Conservation (phyloP, 2,797 vertebrate species). For the Hafferia zeledoni region DNA sequence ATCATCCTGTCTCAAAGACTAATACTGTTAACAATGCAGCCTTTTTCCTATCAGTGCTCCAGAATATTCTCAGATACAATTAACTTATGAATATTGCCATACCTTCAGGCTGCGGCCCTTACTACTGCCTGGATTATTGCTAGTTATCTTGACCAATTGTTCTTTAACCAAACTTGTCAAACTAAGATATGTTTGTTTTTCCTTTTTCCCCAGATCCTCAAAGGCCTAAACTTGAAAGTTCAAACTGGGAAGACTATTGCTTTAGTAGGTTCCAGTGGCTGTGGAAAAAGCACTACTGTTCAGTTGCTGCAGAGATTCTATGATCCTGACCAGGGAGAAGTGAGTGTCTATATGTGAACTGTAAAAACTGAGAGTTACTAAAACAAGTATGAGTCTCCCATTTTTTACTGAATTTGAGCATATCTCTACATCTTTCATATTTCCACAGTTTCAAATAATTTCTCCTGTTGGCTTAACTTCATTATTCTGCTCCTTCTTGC, state of each 20-base stretch:
- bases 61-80: background rate
- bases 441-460: background rate
- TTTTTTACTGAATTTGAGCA: background rate
- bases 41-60: background rate
- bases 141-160: background rate
- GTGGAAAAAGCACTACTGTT: constrained; percentile 83
- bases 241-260: constrained; percentile 82
- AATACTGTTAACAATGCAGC: background rate
- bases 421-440: background rate
- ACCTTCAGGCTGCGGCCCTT: fast-evolving
- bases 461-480: background rate
- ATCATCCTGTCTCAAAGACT: background rate
- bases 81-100: background rate
- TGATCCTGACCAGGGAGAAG: constrained; percentile 79
- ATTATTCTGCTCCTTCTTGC: background rate
- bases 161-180: background rate
- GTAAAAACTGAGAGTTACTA: background rate
- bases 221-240: constrained; percentile 80
- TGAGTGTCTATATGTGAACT: constrained; percentile 46
- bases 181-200: background rate
- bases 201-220: constrained; percentile 71
- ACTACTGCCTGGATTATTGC: background rate
- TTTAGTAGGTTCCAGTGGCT: constrained; percentile 83
- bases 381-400: background rate
- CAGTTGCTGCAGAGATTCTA: constrained; percentile 80